Conservation (phyloP, 2,797 vertebrate genomes). For the Petrocephalus schoutedeni region DNA sequence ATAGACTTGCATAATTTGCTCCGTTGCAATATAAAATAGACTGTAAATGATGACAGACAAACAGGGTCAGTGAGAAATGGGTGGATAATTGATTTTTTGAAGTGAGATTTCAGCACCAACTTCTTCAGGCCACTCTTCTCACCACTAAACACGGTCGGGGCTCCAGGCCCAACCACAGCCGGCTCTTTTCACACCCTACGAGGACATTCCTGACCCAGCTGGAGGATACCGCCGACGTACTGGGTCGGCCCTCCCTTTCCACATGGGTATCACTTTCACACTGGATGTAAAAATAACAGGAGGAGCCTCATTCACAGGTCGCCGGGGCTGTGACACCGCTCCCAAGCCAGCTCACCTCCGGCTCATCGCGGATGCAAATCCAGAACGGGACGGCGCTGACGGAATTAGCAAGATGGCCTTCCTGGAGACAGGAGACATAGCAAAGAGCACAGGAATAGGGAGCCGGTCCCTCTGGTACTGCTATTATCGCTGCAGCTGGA, state of each 20-base stretch:
- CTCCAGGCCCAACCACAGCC: background rate
- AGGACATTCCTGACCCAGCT: constrained; percentile 21
- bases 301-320: background rate
- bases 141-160: background rate
- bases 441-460: background rate
- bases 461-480: background rate
- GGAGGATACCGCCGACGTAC: constrained; percentile 6
- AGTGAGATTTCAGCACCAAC: background rate
- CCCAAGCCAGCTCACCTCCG: background rate
- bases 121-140: background rate
- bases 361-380: background rate
- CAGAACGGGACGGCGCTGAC: background rate
- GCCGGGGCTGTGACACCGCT: background rate
- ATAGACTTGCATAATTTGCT: background rate
- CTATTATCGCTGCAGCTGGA: background rate
- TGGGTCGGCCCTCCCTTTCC: background rate
- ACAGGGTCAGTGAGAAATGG: background rate
- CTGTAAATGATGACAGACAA: background rate
- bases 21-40: background rate
- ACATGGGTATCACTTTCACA: background rate
- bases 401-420: background rate
- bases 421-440: background rate
- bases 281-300: background rate
- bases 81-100: background rate
- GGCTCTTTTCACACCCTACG: constrained; percentile 7